Conservation (phyloP, 2,113 vertebrate genomes). For the Anguilla rostrata region DNA sequence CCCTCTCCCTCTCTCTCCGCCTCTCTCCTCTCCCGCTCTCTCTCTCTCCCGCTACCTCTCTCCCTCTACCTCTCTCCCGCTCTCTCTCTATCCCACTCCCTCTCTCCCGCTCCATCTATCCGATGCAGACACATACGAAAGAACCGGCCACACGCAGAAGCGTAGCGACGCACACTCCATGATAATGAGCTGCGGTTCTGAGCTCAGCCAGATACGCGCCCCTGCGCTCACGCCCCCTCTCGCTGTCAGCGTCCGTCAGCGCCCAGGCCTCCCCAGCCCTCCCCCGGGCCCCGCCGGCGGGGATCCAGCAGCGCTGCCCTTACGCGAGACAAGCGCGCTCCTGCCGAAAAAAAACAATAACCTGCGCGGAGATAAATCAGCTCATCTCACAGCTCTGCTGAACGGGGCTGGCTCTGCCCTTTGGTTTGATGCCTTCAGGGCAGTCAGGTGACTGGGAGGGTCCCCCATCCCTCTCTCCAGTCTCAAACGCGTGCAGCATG, state of each 20-base stretch:
- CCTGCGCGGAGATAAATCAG: slow-evolving; percentile 30
- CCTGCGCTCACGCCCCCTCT: slow-evolving; percentile 12
- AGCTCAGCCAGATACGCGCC: neutral
- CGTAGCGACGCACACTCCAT: neutral
- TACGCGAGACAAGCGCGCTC: slow-evolving; percentile 50
- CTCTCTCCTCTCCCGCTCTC: no score
- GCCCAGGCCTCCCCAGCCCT: slow-evolving; percentile 12
- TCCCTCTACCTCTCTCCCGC: no score
- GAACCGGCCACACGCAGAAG: neutral
- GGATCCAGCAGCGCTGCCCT: slow-evolving; percentile 46
- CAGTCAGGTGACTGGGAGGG: neutral
- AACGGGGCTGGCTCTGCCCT: neutral
- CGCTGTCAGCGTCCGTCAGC: slow-evolving; percentile 36
- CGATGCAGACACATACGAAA: slow-evolving; percentile 12
- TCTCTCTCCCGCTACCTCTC: no score
- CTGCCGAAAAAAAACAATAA: slow-evolving; percentile 14
- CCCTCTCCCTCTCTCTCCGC: slow-evolving; percentile 17
- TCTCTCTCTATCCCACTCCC: slow-evolving; percentile 25
- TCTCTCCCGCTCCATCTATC: neutral
- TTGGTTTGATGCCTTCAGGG: neutral
- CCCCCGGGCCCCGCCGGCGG: slow-evolving; percentile 39
- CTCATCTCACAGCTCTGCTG: slow-evolving; percentile 36
- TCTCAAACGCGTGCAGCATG: neutral
- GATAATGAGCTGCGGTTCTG: neutral
- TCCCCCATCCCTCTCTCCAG: no score